Percentiles rank a stretch among this genome's conserved stretches.
phyloP scores from a whole-genome alignment of 1,140 invertebrate genomes.

The Anoplolepis gracilipes region DNA sequence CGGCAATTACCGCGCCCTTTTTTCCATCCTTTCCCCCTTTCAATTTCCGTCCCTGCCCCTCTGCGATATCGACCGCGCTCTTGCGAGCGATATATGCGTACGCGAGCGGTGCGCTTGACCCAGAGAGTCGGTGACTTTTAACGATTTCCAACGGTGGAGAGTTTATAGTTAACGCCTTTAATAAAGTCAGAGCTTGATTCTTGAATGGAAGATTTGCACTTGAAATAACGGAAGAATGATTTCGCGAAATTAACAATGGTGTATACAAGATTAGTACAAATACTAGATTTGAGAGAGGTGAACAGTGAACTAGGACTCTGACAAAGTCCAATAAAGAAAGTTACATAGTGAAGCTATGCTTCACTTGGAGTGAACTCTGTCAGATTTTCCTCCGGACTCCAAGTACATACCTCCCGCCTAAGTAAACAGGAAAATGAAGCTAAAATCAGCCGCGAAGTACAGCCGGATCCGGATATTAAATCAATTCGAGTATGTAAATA shows the following conservation, averaged over 20 bases:
- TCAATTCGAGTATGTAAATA: constrained; percentile 56
- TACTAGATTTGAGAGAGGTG: neutral
- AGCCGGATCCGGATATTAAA: constrained; percentile 54
- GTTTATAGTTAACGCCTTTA: neutral
- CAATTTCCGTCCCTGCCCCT: neutral
- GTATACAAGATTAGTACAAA: neutral
- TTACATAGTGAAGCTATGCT: constrained; percentile 16
- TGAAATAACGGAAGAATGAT: neutral
- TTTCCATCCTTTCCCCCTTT: neutral
- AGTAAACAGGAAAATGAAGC: constrained; percentile 53
- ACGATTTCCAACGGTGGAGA: neutral
- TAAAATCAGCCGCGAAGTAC: constrained; percentile 47
- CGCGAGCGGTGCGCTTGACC: constrained; percentile 40
- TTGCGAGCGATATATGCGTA: neutral
- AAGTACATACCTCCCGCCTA: constrained; percentile 16
- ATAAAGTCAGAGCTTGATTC: neutral
- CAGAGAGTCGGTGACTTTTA: neutral
- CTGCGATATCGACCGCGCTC: constrained; percentile 27
- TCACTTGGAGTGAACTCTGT: constrained; percentile 24
- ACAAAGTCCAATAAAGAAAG: constrained; percentile 37
- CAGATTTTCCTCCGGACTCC: constrained; percentile 27
- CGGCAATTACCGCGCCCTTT: constrained; percentile 57
- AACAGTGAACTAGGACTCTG: neutral
- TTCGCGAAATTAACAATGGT: neutral
- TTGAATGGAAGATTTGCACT: neutral